phyloP scores from a whole-genome alignment of 2,113 vertebrate genomes.

The Prietella phreatophila region DNA sequence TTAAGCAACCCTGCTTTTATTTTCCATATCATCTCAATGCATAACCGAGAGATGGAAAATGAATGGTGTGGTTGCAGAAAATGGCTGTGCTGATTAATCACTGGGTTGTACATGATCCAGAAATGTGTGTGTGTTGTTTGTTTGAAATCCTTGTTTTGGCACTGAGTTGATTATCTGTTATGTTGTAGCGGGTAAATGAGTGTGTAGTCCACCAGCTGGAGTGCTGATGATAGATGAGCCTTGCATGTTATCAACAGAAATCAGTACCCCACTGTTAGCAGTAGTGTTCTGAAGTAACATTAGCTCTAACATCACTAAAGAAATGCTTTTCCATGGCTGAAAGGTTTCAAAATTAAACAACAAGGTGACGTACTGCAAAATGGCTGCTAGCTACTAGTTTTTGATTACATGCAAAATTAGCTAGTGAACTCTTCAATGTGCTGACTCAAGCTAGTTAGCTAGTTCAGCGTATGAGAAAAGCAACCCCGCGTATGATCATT shows the following conservation, averaged over 20 bases:
- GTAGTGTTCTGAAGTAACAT: neutral
- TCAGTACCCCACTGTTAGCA: neutral
- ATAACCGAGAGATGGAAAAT: neutral
- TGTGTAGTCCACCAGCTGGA: slow-evolving; percentile 4
- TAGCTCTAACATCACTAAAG: neutral
- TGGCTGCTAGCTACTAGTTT: neutral
- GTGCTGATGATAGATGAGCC: slow-evolving; percentile 1
- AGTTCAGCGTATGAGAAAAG: neutral
- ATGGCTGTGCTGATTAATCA: neutral
- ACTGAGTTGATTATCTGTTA: slow-evolving; percentile 1
- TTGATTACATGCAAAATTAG: neutral
- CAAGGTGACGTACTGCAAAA: neutral
- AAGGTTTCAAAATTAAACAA: neutral
- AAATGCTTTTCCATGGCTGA: slow-evolving; percentile 12
- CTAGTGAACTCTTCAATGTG: neutral
- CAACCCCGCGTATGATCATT: neutral
- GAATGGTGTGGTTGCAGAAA: neutral
- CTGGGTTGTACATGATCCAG: neutral
- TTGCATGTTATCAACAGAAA: slow-evolving; percentile 2
- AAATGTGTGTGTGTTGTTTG: neutral
- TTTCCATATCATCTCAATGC: neutral
- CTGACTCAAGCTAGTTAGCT: neutral
- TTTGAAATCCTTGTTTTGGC: slow-evolving; percentile 7
- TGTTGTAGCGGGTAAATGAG: slow-evolving; percentile 1
- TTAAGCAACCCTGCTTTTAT: neutral